A percentile compares a stretch with the other conserved stretches of the same genome.
Evolutionary conservation across 2,797 vertebrate genomes (phyloP).

Genomic region (Nyctalus aviator): DNA sequence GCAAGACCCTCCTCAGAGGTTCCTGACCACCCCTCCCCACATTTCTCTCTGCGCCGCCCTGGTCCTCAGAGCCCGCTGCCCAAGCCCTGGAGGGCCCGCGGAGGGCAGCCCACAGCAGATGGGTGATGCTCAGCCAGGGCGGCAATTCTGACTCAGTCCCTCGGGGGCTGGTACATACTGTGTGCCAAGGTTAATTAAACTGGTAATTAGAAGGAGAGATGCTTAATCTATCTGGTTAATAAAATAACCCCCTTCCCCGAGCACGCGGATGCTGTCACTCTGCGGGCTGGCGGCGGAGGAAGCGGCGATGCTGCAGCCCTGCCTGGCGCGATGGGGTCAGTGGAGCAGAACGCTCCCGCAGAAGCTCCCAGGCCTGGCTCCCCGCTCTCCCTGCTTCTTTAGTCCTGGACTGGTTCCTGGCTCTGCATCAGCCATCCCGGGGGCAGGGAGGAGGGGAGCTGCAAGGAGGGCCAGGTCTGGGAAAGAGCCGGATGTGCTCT

Average conservation of each 20-base stretch:
- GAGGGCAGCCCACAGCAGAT: slow-evolving; percentile 34
- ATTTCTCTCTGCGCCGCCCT: background rate
- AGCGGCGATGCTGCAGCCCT: background rate
- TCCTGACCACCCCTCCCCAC: background rate
- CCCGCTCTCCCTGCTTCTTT: background rate
- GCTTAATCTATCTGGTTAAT: slow-evolving; percentile 86
- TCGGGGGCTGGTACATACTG: slow-evolving; percentile 77
- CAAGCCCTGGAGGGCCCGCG: background rate
- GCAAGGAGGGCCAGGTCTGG: background rate
- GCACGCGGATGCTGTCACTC: slow-evolving; percentile 14
- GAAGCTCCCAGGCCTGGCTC: background rate
- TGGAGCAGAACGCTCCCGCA: background rate
- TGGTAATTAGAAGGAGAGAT: slow-evolving; percentile 85
- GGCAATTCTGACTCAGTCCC: slow-evolving; percentile 80
- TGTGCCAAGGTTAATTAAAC: slow-evolving; percentile 88
- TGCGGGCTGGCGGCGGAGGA: background rate
- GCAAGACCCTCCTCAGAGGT: background rate
- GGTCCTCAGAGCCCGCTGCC: background rate
- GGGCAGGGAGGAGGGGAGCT: background rate
- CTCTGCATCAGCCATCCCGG: background rate
- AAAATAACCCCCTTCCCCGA: slow-evolving; percentile 78
- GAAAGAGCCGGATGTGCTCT: background rate
- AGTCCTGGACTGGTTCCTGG: background rate
- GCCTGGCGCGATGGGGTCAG: background rate
- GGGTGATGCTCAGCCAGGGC: slow-evolving; percentile 55